A percentile compares a stretch with the other conserved stretches of the same genome.
Conservation (phyloP, 2,888 invertebrate species). For the Oxystoma pomonae region DNA sequence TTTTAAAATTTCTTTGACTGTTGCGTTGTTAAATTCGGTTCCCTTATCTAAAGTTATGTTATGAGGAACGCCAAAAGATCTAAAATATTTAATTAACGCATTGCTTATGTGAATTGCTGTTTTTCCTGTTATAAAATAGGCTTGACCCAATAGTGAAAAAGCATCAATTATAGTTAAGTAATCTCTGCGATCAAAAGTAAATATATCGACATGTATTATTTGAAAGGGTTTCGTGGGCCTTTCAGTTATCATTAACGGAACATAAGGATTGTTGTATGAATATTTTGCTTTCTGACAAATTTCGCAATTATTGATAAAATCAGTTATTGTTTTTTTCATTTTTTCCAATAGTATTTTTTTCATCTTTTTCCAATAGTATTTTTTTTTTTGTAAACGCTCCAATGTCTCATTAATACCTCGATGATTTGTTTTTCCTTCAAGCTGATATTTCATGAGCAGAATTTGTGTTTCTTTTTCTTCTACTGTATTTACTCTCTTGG, state of each 20-base stretch:
- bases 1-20: conserved; percentile 1
- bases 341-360: neutral
- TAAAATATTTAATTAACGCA: conserved; percentile 7
- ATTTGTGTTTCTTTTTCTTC: conserved; percentile 2
- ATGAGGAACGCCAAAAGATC: neutral
- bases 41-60: conserved; percentile 3
- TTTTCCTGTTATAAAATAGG: conserved; percentile 1
- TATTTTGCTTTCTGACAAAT: neutral
- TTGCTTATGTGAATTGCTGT: conserved; percentile 1
- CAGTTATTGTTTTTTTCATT: neutral
- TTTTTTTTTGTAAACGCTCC: conserved; percentile 1
- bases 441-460: conserved; percentile 6
- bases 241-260: neutral
- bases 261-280: no score
- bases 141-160: neutral
- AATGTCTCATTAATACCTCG: conserved; percentile 10
- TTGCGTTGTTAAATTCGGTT: conserved; percentile 1
- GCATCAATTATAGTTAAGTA: neutral
- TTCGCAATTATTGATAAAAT: conserved; percentile 1
- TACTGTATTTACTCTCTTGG: conserved; percentile 1
- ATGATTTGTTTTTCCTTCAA: conserved; percentile 15
- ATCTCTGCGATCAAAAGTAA: neutral
- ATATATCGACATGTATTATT: neutral
- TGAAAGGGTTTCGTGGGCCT: conserved; percentile 1
- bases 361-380: conserved; percentile 4